These are phyloP conservation scores for Chiroxiphia lanceolata DNA, from an alignment of 2,797 vertebrate species.

Conservation along the genomic window DNA sequence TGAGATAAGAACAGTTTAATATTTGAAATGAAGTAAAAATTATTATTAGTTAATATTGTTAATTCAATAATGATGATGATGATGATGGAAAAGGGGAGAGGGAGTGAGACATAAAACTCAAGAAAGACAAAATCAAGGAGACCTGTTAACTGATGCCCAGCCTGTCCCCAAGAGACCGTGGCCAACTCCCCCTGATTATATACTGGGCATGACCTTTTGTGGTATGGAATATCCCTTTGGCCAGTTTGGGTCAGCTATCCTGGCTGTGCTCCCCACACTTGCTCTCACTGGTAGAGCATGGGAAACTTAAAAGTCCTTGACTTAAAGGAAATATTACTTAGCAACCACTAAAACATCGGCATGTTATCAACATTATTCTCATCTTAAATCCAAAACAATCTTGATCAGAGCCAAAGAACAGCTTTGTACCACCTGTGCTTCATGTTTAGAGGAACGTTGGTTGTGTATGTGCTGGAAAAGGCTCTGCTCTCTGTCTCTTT, in stretches of 20 bases:
- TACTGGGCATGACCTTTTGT: neutral
- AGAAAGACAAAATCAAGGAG: no score
- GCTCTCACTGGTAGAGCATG: neutral
- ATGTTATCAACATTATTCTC: neutral
- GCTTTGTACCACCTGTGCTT: neutral
- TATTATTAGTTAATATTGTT: neutral
- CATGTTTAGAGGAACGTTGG: neutral
- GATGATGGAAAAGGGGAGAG: neutral
- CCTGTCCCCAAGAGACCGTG: neutral
- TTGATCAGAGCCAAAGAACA: neutral
- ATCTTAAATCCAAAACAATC: neutral
- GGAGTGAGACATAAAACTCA: neutral
- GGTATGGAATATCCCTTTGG: neutral
- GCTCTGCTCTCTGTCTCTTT: neutral
- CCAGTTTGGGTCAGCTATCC: neutral
- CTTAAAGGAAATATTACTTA: neutral
- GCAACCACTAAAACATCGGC: neutral
- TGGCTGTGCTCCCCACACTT: neutral
- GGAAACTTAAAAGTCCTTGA: neutral
- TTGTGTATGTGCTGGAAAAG: neutral
- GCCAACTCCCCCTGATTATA: fast-evolving
- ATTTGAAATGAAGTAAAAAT: neutral
- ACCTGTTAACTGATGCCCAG: no score
- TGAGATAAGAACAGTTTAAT: neutral
- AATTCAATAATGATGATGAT: neutral